Percentiles rank a stretch among this genome's conserved stretches.
Conservation (phyloP, 2,797 vertebrate species). For the Mionectes olivaceus region DNA sequence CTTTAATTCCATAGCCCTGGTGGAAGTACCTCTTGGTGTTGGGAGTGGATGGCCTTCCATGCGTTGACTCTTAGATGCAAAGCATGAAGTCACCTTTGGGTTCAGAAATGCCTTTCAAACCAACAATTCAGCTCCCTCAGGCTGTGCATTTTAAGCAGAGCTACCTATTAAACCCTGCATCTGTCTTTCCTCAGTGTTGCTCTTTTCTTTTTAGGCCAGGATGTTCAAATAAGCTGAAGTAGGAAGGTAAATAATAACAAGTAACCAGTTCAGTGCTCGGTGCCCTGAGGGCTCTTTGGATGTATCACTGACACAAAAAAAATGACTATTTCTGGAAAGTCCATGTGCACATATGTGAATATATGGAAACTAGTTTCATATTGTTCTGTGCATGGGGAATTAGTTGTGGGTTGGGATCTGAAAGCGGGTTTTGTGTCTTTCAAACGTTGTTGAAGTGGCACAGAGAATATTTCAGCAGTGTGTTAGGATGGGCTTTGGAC, state of each 20-base stretch:
- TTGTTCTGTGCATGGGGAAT: background rate
- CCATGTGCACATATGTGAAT: rapidly evolving
- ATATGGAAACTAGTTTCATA: background rate
- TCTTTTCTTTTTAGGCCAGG: background rate
- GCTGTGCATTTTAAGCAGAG: background rate
- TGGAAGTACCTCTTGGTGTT: background rate
- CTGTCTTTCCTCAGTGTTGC: background rate
- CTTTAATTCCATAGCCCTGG: background rate
- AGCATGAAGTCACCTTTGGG: background rate
- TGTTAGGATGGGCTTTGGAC: background rate
- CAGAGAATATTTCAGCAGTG: background rate
- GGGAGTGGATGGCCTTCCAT: background rate
- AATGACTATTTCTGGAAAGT: background rate
- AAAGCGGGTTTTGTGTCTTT: background rate
- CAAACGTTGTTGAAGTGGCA: background rate
- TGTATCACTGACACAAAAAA: background rate
- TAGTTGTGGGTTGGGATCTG: background rate
- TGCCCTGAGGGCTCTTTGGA: background rate
- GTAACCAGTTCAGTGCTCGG: background rate
- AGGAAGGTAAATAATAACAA: background rate
- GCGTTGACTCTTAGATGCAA: background rate
- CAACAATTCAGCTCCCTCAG: background rate
- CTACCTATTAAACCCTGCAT: background rate
- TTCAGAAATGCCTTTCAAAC: background rate
- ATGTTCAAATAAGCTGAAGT: background rate